Evolutionary conservation across 2,113 vertebrate genomes (phyloP).

Genomic region (Podarcis cretensis): DNA sequence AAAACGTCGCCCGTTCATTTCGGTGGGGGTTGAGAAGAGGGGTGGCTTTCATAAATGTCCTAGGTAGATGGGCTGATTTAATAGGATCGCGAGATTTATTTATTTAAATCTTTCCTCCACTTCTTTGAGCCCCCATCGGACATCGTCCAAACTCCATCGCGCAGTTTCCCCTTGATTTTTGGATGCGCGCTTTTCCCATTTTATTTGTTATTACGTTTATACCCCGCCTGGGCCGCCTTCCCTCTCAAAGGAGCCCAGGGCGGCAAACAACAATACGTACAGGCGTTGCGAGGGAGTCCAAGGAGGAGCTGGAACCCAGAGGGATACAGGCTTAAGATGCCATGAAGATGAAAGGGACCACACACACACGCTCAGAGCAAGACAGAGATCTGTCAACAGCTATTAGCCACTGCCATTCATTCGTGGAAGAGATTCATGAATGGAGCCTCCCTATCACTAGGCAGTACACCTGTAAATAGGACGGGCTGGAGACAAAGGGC

Average conservation of each 20-base stretch:
- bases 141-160: background rate
- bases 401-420: background rate
- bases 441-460: background rate
- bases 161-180: background rate
- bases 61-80: no score
- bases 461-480: background rate
- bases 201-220: no score
- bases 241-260: no score
- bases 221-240: no score
- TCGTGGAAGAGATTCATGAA: background rate
- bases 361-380: background rate
- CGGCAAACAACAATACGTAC: no score
- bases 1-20: no score
- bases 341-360: background rate
- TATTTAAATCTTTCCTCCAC: background rate
- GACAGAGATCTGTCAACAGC: background rate
- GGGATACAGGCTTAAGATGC: no score
- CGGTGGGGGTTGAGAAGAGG: background rate
- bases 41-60: background rate
- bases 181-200: background rate
- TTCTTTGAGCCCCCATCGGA: background rate
- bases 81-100: background rate
- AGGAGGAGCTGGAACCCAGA: background rate
- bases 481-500: background rate
- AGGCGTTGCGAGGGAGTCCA: background rate